Base-by-base conservation (phyloP, 2,888 invertebrate species). In the Agapostemon virescens region DNA sequence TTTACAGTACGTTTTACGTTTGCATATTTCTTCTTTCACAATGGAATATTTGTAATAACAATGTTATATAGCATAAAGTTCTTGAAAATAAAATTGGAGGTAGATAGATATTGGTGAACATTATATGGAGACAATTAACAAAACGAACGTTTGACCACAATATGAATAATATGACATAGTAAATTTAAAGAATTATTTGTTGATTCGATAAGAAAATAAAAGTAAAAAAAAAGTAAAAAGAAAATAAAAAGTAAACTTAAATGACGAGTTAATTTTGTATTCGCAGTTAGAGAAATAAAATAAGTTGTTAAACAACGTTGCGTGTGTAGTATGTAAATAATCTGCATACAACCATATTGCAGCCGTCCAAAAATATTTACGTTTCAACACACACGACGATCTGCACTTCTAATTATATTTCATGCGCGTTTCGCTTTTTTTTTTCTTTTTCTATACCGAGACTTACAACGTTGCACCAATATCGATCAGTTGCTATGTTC, bases 401-500 rank as follows among this genome's bases (percentile, higher is more conserved):
- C 26, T 13, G 6, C 49, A 17, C 13, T 71, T 23, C 23, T 76
- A 73, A 76, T 82, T 76, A 70, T 55, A 49, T 64, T 40, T 36
- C 26, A 26, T 45, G 11, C 26, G 9, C 33, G 52, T 61, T 68
- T 66, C 17, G n/a, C n/a, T n/a, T n/a, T n/a, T n/a, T n/a, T n/a
- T 49, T 76, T 69, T 40, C 61, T 68, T 82, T 58, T 17, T 30
- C 2, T 15, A 58, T 17, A 2, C 13, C 11, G n/a, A 23, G 49
- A n/a, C n/a, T 26, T 30, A 38, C 76, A 36, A 69, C 76, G 76
- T 70, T 76, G 80, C 80, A 55, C 49, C 52, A 73, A 68, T 80
- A 80, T 82, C 72, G 81, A 82, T 72, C 69, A 63, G 75, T 11
- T 66, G 61, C 26, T 1, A 36, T 23, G 63, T 69, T 68, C 42